Evolutionary conservation across 2,888 invertebrate genomes (phyloP), one percentile per base, ranked within the genome.

Genomic region (Agriotes lineatus): DNA sequence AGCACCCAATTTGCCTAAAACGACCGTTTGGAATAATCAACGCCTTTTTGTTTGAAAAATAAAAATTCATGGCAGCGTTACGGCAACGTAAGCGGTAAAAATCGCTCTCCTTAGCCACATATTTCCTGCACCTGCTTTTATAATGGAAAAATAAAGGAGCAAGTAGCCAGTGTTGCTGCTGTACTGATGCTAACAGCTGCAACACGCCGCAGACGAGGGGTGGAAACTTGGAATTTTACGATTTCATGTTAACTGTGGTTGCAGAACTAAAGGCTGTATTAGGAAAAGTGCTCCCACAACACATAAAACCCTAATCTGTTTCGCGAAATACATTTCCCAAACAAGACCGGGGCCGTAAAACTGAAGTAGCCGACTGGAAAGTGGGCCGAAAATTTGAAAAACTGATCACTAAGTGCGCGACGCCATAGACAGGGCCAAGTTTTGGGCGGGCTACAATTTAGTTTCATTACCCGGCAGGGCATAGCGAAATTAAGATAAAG

Each of bases 271-370:
- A 75, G 74, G 74, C 74, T 64, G 68, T 75, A 75, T 77, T 77
- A 77, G 72, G 62, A 74, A 71, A 65, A 39, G 67, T 67, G 71
- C 71, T 72, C 72, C 71, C 69, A 58, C 63, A 72, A 70, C 72
- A 71, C 75, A 75, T 76, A 76, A 75, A n/a, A 74, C 75, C 71
- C 74, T 77, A 77, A 77, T 77, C 77, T 75, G 71, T 74, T 76
- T 67, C 73, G 67, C 67, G 69, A 65, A 75, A 72, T 72, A 75
- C 75, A 74, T 73, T 76, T 73, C 59, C 71, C 67, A 63, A 74
- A 75, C 74, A 39, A 50, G 39, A 33, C 56, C 56, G 1, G 19
- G 45, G 20, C 22, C 37, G 39, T 57, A 58, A 39, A 65, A 42
- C 19, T 2, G 14, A 37, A 30, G 20, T 1, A 37, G 35, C n/a